phyloP scores from a whole-genome alignment of 1,140 invertebrate species.

The Galleria mellonella region DNA sequence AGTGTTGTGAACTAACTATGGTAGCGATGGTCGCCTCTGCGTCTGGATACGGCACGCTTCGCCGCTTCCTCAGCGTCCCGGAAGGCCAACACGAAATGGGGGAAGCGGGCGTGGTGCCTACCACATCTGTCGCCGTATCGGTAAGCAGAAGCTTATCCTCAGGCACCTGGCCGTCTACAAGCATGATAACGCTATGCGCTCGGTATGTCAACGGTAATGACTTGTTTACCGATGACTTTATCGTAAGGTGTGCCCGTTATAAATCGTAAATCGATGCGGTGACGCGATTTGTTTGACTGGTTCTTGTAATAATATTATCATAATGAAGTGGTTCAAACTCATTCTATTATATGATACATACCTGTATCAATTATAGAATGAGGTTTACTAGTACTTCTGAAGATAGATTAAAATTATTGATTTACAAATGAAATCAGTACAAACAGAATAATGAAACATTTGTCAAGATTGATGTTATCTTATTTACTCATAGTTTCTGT shows the following conservation, averaged over 20 bases:
- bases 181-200: slow-evolving; percentile 22
- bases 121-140: slow-evolving; percentile 63
- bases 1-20: slow-evolving; percentile 50
- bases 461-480: too few relatives aligned
- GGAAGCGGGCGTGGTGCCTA: slow-evolving; percentile 34
- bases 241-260: slow-evolving; percentile 16
- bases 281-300: slow-evolving; percentile 12
- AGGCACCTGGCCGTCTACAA: not conserved
- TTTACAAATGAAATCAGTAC: too few relatives aligned
- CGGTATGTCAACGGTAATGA: slow-evolving; percentile 29
- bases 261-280: slow-evolving; percentile 8
- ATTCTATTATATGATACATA: not conserved
- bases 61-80: slow-evolving; percentile 63
- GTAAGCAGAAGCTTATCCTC: slow-evolving; percentile 29
- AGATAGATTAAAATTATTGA: too few relatives aligned
- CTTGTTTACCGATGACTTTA: slow-evolving; percentile 16
- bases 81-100: slow-evolving; percentile 41
- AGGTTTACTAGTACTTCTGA: too few relatives aligned
- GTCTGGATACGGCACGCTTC: slow-evolving; percentile 64
- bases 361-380: too few relatives aligned
- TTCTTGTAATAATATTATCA: not conserved
- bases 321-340: not conserved
- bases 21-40: slow-evolving; percentile 67
- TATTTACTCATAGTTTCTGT: too few relatives aligned
- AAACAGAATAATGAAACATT: too few relatives aligned